Evolutionary conservation across 2,113 vertebrate species (phyloP), one percentile per base, ranked within the genome.

Genomic region (Prinia subflava): DNA sequence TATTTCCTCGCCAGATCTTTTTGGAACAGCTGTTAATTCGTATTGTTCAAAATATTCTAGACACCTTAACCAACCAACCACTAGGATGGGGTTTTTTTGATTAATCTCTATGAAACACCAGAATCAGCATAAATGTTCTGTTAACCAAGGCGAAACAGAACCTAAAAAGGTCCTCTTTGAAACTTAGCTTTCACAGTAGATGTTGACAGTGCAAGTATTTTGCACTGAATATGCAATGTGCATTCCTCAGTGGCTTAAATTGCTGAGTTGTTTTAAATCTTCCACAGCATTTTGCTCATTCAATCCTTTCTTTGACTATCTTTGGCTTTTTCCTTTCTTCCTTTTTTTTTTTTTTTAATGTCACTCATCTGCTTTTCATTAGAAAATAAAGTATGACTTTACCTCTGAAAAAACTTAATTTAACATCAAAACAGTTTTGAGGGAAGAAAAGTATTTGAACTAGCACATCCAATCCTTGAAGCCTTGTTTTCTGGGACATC

Each of bases 341-440:
- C 2, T 39, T 85, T 77, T 63, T 74, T 65, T 69, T 78, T 39
- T 39, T 59, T 83, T 90, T 42, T 12, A 56, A 85, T 69, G 88
- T 60, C 92, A 93, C 64, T 95, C 83, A 93, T 96, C 89, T 96
- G 91, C 50, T 96, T 97, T 95, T 84, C 83, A 95, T 95, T 92
- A 95, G 49, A 85, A 95, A 95, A 87, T 60, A 73, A 91, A 89
- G 49, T 67, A 92, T 79, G 67, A 96, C 87, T 95, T 95, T 89
- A 95, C 82, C 86, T 94, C 84, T 2, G 11, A 76, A 70, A 91
- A 89, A 94, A 87, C 55, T 85, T 76, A n/a, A 68, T 50, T 87
- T 55, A 64, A 77, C 79, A 86, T 78, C 60, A 94, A 90, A 92
- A 78, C 44, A 53, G 22, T 80, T 86, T 42, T 30, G 44, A 71